Conservation (phyloP, 2,888 invertebrate species). For the Cremastinae sp. region DNA sequence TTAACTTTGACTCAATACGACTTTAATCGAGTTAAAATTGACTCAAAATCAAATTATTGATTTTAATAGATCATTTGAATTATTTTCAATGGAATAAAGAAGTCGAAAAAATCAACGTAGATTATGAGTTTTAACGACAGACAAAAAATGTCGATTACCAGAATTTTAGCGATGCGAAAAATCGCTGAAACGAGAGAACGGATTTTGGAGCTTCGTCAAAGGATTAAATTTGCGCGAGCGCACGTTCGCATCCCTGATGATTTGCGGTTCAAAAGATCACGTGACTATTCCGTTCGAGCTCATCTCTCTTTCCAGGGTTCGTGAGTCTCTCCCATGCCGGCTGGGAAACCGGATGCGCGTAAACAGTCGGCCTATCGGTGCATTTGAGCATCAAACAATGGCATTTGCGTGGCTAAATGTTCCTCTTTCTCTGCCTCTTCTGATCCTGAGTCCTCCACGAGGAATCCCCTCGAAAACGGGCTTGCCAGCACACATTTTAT, state of each 20-base stretch:
- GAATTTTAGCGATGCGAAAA: conserved; percentile 17
- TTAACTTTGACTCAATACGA: no score
- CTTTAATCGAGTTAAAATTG: no score
- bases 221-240: conserved; percentile 75
- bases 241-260: conserved; percentile 40
- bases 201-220: conserved; percentile 68
- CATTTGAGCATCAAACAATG: conserved; percentile 19
- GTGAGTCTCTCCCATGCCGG: conserved; percentile 16
- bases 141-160: no score
- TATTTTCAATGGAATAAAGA: no score
- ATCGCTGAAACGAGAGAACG: conserved; percentile 28
- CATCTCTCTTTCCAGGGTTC: background rate
- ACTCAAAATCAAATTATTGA: no score
- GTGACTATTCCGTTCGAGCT: conserved; percentile 27
- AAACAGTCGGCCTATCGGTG: conserved; percentile 22
- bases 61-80: no score
- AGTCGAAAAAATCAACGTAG: no score
- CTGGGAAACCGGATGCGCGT: conserved; percentile 19
- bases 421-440: background rate
- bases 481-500: no score
- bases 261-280: conserved; percentile 53
- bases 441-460: conserved; percentile 1
- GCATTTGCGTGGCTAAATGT: conserved; percentile 19
- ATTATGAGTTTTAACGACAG: no score
- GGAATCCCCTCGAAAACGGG: background rate